These are phyloP conservation scores for Limosa lapponica DNA, from an alignment of 2,797 vertebrate species.

Conservation along the genomic window DNA sequence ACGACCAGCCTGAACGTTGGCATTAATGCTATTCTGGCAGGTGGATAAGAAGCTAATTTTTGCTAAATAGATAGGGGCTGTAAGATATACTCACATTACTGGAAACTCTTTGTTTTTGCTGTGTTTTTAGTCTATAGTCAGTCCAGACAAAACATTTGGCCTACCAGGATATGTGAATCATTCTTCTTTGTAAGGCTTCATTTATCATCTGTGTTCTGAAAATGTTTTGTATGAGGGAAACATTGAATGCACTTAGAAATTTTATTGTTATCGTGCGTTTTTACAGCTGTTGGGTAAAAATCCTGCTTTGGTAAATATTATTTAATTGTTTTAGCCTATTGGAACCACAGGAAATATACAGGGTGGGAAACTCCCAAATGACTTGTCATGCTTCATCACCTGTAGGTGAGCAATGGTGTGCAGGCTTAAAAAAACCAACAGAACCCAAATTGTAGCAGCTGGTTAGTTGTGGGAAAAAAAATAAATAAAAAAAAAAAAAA, in stretches of 20 bases:
- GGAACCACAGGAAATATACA: constrained; percentile 56
- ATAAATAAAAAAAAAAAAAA: neutral
- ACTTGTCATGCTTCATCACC: neutral
- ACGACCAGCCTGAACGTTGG: neutral
- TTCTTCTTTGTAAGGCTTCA: constrained; percentile 55
- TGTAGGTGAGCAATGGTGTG: constrained; percentile 8
- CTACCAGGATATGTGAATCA: constrained; percentile 69
- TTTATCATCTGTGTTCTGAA: constrained; percentile 54
- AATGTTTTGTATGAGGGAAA: constrained; percentile 33
- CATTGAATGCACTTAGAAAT: neutral
- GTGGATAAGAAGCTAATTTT: neutral
- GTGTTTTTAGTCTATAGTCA: constrained; percentile 48
- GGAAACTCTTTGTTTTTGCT: constrained; percentile 51
- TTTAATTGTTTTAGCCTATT: constrained; percentile 59
- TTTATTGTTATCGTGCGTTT: constrained; percentile 60
- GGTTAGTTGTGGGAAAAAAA: neutral
- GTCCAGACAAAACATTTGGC: constrained; percentile 72
- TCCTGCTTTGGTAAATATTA: constrained; percentile 56
- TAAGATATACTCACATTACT: constrained; percentile 30
- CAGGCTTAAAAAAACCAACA: neutral
- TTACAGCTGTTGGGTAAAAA: constrained; percentile 64
- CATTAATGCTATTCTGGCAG: neutral
- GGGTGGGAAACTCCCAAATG: constrained; percentile 50
- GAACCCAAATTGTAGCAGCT: constrained; percentile 17
- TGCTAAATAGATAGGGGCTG: neutral